These are phyloP conservation scores for Tapirus indicus DNA, from an alignment of 2,797 vertebrate species.

Conservation along the genomic window DNA sequence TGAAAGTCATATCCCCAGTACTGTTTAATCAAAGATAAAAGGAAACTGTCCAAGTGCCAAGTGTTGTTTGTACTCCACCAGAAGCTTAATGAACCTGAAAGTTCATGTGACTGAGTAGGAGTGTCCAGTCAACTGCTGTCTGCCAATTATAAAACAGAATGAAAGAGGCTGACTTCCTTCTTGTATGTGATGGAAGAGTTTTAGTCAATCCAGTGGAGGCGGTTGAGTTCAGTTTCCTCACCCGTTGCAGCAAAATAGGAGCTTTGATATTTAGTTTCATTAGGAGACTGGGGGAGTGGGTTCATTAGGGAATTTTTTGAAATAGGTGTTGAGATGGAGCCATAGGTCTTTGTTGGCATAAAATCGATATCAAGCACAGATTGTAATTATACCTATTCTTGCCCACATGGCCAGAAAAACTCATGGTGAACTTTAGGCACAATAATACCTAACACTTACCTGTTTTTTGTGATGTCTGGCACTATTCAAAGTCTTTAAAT, in stretches of 20 bases:
- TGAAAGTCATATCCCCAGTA: background rate
- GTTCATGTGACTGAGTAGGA: background rate
- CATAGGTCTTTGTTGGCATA: background rate
- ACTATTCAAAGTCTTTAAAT: slow-evolving; percentile 43
- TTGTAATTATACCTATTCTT: background rate
- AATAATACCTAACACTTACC: background rate
- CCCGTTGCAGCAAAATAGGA: background rate
- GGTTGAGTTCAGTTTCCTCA: background rate
- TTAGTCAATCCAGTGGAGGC: background rate
- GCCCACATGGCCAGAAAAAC: background rate
- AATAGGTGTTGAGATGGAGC: slow-evolving; percentile 13
- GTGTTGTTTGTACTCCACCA: background rate
- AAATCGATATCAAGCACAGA: slow-evolving; percentile 18
- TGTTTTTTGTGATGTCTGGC: background rate
- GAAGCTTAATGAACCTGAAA: background rate
- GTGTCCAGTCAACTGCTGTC: background rate
- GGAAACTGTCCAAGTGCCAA: background rate
- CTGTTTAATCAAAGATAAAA: background rate
- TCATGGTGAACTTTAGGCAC: background rate
- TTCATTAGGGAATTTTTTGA: background rate
- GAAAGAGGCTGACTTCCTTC: background rate
- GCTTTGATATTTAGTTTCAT: slow-evolving; percentile 10
- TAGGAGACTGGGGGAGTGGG: background rate
- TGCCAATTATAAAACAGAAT: background rate
- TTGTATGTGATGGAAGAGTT: background rate